phyloP scores from a whole-genome alignment of 2,113 vertebrate species.

The Cyphomyrus plagiostoma region DNA sequence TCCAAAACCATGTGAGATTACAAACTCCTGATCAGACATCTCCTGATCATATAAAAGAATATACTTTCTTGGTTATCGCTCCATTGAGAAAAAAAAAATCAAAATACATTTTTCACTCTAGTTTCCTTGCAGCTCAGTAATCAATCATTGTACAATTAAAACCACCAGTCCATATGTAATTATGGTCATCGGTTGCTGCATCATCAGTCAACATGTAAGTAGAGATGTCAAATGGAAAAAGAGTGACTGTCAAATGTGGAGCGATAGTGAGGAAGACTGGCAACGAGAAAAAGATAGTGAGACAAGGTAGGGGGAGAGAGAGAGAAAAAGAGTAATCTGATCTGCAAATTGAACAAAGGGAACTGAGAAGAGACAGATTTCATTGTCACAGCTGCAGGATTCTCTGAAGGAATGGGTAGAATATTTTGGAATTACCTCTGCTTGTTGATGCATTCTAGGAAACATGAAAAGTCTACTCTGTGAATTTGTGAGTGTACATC shows the following conservation, averaged over 20 bases:
- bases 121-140: neutral
- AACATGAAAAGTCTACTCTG: constrained; percentile 10
- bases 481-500: constrained; percentile 6
- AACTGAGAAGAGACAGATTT: neutral
- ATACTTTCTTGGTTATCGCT: neutral
- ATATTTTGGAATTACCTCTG: neutral
- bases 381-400: neutral
- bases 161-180: neutral
- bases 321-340: neutral
- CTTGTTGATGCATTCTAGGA: neutral
- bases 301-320: neutral
- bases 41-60: neutral
- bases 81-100: neutral
- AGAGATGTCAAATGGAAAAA: neutral
- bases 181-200: neutral
- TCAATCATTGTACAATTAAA: neutral
- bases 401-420: constrained; percentile 6
- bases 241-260: neutral
- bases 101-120: neutral
- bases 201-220: neutral
- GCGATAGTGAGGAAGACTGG: neutral
- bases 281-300: neutral
- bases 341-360: neutral
- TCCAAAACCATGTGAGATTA: neutral
- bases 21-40: neutral